These are phyloP conservation scores for Bufo bufo DNA, from an alignment of 2,113 vertebrate species.

Conservation along the genomic window DNA sequence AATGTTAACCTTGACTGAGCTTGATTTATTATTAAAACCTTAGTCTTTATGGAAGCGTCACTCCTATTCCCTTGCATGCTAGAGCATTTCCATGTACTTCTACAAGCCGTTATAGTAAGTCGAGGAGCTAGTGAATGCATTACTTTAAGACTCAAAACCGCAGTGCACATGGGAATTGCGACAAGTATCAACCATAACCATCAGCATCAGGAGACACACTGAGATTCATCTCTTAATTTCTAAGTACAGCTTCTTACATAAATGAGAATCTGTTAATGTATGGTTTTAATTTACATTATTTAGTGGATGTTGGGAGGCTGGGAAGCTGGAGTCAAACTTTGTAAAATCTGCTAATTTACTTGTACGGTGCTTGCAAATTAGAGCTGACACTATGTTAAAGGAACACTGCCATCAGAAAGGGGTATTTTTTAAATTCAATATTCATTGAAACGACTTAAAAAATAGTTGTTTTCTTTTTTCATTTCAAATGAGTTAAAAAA, in stretches of 20 bases:
- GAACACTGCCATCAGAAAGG: too few relatives aligned
- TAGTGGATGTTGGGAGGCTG: slow-evolving; percentile 20
- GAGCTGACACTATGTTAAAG: slow-evolving; percentile 1
- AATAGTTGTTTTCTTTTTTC: too few relatives aligned
- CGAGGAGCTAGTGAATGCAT: neutral
- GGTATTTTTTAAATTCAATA: too few relatives aligned
- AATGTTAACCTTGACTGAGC: neutral
- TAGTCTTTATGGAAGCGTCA: neutral
- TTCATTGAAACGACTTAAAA: too few relatives aligned
- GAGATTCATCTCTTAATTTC: slow-evolving; percentile 48
- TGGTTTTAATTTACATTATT: slow-evolving; percentile 42
- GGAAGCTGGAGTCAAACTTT: slow-evolving; percentile 3
- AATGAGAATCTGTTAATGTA: slow-evolving; percentile 38
- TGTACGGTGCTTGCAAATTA: neutral
- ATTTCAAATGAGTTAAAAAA: too few relatives aligned
- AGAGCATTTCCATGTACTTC: neutral
- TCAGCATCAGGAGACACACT: slow-evolving; percentile 36
- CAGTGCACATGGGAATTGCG: slow-evolving; percentile 22
- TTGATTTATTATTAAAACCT: slow-evolving; percentile 20
- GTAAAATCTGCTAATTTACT: slow-evolving; percentile 24
- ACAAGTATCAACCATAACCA: slow-evolving; percentile 51
- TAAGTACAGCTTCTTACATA: slow-evolving; percentile 38
- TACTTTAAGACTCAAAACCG: slow-evolving; percentile 13
- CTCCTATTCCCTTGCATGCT: neutral
- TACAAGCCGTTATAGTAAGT: slow-evolving; percentile 23